A percentile compares a stretch with the other conserved stretches of the same genome.
These are phyloP conservation scores for Calvadosia cruxmelitensis DNA, from an alignment of 30 jellyfish, hydroid and myxozoan species.

Conservation along the genomic window DNA sequence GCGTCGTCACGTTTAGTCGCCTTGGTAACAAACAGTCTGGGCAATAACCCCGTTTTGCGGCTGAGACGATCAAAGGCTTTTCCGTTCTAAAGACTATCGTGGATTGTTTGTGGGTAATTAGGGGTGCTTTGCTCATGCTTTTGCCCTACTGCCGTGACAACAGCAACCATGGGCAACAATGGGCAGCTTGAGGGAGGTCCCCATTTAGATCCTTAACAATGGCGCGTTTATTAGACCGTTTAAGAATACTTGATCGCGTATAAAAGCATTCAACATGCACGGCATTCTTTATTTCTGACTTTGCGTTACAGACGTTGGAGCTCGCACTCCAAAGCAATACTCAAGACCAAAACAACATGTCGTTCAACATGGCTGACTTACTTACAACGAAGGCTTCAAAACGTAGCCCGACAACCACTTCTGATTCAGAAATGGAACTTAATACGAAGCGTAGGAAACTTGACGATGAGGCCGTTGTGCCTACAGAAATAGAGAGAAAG, in stretches of 20 bases:
- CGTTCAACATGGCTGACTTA: conserved; percentile 1
- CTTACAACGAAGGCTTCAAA: not conserved
- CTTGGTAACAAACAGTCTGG: too few relatives aligned
- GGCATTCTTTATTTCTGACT: too few relatives aligned
- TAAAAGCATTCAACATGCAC: not conserved
- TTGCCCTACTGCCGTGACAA: not conserved
- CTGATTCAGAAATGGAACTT: too few relatives aligned
- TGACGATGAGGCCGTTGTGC: too few relatives aligned
- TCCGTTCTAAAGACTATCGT: too few relatives aligned
- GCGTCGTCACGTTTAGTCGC: too few relatives aligned
- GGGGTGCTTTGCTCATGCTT: not conserved
- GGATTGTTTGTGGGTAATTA: not conserved
- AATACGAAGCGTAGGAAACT: too few relatives aligned
- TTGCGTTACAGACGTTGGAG: conserved; percentile 3
- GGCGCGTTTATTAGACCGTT: not conserved
- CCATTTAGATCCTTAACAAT: not conserved
- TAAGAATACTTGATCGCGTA: not conserved
- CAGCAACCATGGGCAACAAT: not conserved
- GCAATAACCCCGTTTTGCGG: too few relatives aligned
- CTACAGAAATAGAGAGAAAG: too few relatives aligned
- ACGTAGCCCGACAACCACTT: not conserved
- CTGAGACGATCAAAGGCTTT: too few relatives aligned
- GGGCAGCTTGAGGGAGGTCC: conserved; percentile 2
- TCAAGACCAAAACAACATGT: not conserved
- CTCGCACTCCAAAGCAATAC: not conserved